Evolutionary conservation across 1,140 invertebrate genomes (phyloP).

Genomic region (Mactra quadrangularis): DNA sequence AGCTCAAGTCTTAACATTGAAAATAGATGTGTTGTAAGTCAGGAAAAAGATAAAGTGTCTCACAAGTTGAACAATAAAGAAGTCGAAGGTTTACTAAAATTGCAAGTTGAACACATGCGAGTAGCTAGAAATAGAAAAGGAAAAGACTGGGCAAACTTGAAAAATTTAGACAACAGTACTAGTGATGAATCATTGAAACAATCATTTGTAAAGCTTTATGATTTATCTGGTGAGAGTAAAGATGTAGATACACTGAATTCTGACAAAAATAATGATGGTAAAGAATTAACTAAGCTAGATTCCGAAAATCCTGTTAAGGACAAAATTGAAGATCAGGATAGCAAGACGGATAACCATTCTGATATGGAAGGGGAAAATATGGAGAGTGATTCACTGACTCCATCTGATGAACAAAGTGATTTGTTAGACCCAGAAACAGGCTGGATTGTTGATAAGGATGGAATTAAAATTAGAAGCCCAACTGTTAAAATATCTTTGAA

Average conservation of each 20-base stretch:
- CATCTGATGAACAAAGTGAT: constrained; percentile 19
- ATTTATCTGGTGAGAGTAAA: neutral
- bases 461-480: constrained; percentile 16
- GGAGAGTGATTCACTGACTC: neutral
- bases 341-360: neutral
- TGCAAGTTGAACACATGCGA: constrained; percentile 11
- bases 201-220: neutral
- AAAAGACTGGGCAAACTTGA: neutral
- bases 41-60: too few relatives aligned
- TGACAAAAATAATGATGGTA: neutral
- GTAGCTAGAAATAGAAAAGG: neutral
- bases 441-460: constrained; percentile 34
- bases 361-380: neutral
- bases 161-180: neutral
- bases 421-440: constrained; percentile 27
- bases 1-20: neutral
- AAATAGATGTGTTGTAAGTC: too few relatives aligned
- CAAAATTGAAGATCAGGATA: neutral
- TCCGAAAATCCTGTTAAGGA: neutral
- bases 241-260: neutral
- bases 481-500: neutral
- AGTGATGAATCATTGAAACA: constrained; percentile 5
- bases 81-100: neutral
- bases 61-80: neutral
- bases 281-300: neutral